Evolutionary conservation across 2,888 invertebrate genomes (phyloP), one percentile per base, ranked within the genome.

Genomic region (Ramazzottius varieornatus): DNA sequence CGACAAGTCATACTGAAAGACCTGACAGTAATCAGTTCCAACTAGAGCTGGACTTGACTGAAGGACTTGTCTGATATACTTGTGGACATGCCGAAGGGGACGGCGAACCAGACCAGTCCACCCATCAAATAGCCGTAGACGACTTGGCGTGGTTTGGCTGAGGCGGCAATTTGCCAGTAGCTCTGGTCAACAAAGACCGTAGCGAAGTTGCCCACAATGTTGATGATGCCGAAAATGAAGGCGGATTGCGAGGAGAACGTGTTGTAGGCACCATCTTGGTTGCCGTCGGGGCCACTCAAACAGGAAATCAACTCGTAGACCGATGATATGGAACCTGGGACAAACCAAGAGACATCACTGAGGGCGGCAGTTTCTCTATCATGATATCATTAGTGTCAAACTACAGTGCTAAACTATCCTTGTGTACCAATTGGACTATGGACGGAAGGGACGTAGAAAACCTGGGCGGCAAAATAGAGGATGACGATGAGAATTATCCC

Each of bases 171-270:
- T 69, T 76, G 76, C 75, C 76, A 76, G 67, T 75, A 76, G 0
- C 75, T 73, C 69, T 76, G 76, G 69, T 76, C 76, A 33, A 75
- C 73, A 66, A 74, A 76, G 1, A 76, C 74, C 1, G 76, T 74
- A 1, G 75, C 75, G 67, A 77, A 76, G 66, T 75, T 75, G 32
- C 75, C 76, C 73, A 75, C 72, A 54, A 75, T 71, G 66, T 75
- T 76, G 66, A 76, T 76, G 33, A 76, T 68, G 1, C 76, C 76
- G 68, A 76, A 76, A 70, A 75, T 72, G 13, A 76, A 69, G 1
- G 75, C 75, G 13, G 72, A 70, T 34, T 70, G 65, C 0, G 76
- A 76, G 32, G 72, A 63, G 34, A 77, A 71, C 13, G 76, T 76
- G 24, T 76, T 69, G 66, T 70, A 75, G 66, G 74, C 74, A 29